Evolutionary conservation across 53 echinoderm and acorn worm genomes (phyloP).

Genomic region (Actinopyga echinites): DNA sequence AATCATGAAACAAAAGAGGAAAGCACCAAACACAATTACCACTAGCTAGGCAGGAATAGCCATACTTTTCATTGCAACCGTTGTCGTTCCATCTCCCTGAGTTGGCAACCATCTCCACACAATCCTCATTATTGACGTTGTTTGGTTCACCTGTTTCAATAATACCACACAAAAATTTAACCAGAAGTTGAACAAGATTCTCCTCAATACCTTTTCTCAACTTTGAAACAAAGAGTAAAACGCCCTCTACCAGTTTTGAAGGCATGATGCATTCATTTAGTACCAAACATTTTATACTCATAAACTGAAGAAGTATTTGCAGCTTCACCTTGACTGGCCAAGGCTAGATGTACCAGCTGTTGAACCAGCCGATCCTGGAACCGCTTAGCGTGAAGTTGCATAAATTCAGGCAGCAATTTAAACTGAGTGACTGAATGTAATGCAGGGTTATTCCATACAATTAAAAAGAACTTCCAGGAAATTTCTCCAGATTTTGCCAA

Average conservation of each 20-base stretch:
- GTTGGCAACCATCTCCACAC: constrained; percentile 60
- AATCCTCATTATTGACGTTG: constrained; percentile 72
- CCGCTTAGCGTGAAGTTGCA: no score
- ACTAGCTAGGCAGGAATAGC: constrained; percentile 67
- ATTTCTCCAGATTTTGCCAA: no score
- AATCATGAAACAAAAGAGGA: background rate
- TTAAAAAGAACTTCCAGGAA: no score
- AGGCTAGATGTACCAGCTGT: no score
- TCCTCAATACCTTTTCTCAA: background rate
- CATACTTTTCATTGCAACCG: constrained; percentile 43
- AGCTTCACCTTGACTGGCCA: no score
- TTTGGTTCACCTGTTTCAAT: constrained; percentile 71
- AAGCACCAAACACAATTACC: constrained; percentile 47
- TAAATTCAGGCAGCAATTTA: no score
- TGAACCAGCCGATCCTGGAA: no score
- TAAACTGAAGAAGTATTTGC: no score
- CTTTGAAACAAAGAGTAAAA: background rate
- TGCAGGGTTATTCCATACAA: no score
- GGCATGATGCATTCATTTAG: background rate
- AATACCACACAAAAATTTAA: background rate
- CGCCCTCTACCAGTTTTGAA: no score
- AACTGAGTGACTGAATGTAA: no score
- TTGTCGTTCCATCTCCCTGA: constrained; percentile 80
- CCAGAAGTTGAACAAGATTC: background rate
- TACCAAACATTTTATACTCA: no score